These are phyloP conservation scores for Urosaurus nigricauda DNA, from an alignment of 2,797 vertebrate species.

Conservation along the genomic window DNA sequence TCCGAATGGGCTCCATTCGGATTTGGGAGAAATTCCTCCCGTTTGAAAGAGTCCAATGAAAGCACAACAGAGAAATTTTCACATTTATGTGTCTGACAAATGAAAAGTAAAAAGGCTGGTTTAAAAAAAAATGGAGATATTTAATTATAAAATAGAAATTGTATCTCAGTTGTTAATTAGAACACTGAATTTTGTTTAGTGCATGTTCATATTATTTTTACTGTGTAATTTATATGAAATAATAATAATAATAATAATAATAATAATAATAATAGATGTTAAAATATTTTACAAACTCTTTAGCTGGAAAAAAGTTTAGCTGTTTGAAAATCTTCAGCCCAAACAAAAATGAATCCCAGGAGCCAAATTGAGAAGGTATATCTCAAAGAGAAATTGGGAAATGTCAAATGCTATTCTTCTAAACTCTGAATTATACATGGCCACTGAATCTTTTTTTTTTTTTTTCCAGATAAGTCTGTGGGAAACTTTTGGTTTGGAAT, in stretches of 20 bases:
- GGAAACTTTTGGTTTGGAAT: background rate
- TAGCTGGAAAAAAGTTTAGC: background rate
- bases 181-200: background rate
- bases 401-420: background rate
- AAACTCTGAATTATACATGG: background rate
- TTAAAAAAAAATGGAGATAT: background rate
- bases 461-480: background rate
- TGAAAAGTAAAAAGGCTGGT: background rate
- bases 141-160: background rate
- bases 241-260: too few relatives aligned
- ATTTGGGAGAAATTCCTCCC: too few relatives aligned
- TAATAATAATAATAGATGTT: background rate
- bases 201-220: background rate
- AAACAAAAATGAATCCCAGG: background rate
- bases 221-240: too few relatives aligned
- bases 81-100: background rate
- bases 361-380: background rate
- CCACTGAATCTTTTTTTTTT: background rate
- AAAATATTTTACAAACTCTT: background rate
- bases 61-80: too few relatives aligned
- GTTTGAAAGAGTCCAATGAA: too few relatives aligned
- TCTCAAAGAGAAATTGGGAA: background rate
- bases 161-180: background rate
- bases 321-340: background rate
- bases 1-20: too few relatives aligned